Evolutionary conservation across 1,140 invertebrate genomes (phyloP), one percentile per base, ranked within the genome.

Genomic region (Drusus annulatus): DNA sequence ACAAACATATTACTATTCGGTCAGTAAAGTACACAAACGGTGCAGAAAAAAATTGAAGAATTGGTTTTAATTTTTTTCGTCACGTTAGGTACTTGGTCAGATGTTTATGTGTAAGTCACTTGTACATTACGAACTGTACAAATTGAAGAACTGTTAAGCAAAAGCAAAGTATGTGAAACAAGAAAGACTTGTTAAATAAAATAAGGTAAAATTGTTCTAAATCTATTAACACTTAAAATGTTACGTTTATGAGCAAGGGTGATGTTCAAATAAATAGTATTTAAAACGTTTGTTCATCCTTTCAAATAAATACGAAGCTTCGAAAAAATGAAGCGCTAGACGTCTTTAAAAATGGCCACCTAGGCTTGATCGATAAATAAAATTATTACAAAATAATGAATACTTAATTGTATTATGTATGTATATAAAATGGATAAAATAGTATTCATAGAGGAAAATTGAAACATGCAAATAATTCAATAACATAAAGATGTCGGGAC

Each of bases 161-260:
- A 58, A 58, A 75, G 71, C 52, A 28, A 58, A 56, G 15, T 13
- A 58, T 58, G 71, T 28, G 71, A 8, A 28, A 75, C 15, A 58
- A 17, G 31, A 56, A 28, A 16, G 36, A 75, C 23, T 60, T 71
- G 28, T 23, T 45, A 75, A 54, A 60, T 75, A 75, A 56, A 58
- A 74, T 58, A n/a, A n/a, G n/a, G n/a, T n/a, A n/a, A n/a, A 75
- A 75, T 56, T 75, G 16, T 52, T 71, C 68, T 71, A 71, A 71
- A 75, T 10, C 71, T 75, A 75, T 71, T 25, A 75, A 75, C 71
- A 75, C 52, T 75, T 75, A 75, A 74, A 74, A 56, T 58, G 25
- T 31, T 75, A 58, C n/a, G 3, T 25, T 31, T 19, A 75, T 58
- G 54, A 75, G 71, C 21, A 28, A 75, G 25, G 51, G 15, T 51